Base-by-base conservation (phyloP, 1,140 invertebrate species). In the Limonius californicus region DNA sequence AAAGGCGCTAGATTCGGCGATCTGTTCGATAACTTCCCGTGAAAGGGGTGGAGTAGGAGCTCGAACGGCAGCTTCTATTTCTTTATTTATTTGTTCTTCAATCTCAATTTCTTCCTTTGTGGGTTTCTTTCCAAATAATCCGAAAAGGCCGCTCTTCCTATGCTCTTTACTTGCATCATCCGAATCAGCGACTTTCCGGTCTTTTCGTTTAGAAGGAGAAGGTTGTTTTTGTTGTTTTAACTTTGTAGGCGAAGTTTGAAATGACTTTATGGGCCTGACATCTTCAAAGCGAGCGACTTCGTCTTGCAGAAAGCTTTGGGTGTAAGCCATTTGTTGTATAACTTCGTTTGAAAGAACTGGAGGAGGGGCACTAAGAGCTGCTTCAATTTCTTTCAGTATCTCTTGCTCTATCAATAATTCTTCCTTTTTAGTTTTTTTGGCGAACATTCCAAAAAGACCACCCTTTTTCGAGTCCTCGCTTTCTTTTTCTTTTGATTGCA, bases 301-400 rank as follows among this genome's bases (percentile, higher is more conserved):
- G 14, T 64, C 23, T 54, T 32, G 42, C n/a, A 69, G 35, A 45
- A 69, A 69, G 21, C 59, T 54, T 15, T 54, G 4, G 14, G 58
- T 43, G 9, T 54, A 39, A 39, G 35, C 7, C n/a, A 14, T 39
- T 2, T 39, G 8, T 39, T 9, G 2, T 2, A 39, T 12, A 12
- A 39, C 35, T 39, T 39, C 59, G n/a, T 54, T 19, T 0, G 60
- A 61, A 8, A 18, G 32, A 19, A 6, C 11, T 23, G 1, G 60
- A 6, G 21, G 54, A 35, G n/a, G 16, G 6, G 15, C 35, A 39
- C 3, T 39, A 6, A 2, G 3, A 6, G n/a, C 35, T 12, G n/a
- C n/a, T 6, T 39, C n/a, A n/a, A n/a, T n/a, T n/a, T n/a, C n/a
- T n/a, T n/a, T n/a, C n/a, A n/a, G n/a, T n/a, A n/a, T n/a, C n/a